A percentile compares a stretch with the other conserved stretches of the same genome.
phyloP scores from a whole-genome alignment of 2,113 vertebrate genomes.

The Etheostoma spectabile region DNA sequence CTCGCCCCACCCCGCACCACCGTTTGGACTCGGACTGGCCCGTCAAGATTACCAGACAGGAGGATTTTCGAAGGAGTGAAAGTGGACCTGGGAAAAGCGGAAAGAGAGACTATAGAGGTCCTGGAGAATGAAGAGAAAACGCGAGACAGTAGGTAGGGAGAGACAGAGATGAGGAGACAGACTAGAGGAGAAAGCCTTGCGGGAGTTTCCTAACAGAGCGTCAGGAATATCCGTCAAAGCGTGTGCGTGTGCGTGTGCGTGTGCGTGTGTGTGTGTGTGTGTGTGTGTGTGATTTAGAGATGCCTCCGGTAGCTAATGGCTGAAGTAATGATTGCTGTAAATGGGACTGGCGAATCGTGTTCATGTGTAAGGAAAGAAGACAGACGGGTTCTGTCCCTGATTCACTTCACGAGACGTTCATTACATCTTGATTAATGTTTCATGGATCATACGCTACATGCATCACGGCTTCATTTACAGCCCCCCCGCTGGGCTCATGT shows the following conservation, averaged over 20 bases:
- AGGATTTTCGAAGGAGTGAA: too few relatives aligned
- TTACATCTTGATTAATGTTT: constrained; percentile 43
- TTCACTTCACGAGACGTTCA: constrained; percentile 25
- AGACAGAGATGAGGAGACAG: too few relatives aligned
- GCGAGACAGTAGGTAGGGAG: too few relatives aligned
- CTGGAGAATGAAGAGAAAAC: too few relatives aligned
- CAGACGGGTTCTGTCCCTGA: constrained; percentile 20
- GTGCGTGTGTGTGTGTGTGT: constrained; percentile 39
- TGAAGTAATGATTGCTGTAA: constrained; percentile 77
- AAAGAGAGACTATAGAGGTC: too few relatives aligned
- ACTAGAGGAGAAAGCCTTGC: too few relatives aligned
- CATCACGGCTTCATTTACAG: constrained; percentile 35
- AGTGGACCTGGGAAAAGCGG: too few relatives aligned
- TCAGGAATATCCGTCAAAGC: too few relatives aligned
- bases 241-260: constrained; percentile 29
- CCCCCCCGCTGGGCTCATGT: not conserved
- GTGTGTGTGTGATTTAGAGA: constrained; percentile 73
- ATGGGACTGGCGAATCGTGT: constrained; percentile 65
- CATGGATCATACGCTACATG: constrained; percentile 9
- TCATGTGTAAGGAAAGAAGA: constrained; percentile 43
- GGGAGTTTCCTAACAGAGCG: too few relatives aligned
- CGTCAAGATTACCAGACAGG: too few relatives aligned
- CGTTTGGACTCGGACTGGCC: too few relatives aligned
- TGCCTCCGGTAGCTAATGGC: constrained; percentile 77
- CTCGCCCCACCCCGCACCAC: too few relatives aligned